These are phyloP conservation scores for Pseudanteris insignis DNA, from an alignment of 2,888 invertebrate species.

Conservation along the genomic window DNA sequence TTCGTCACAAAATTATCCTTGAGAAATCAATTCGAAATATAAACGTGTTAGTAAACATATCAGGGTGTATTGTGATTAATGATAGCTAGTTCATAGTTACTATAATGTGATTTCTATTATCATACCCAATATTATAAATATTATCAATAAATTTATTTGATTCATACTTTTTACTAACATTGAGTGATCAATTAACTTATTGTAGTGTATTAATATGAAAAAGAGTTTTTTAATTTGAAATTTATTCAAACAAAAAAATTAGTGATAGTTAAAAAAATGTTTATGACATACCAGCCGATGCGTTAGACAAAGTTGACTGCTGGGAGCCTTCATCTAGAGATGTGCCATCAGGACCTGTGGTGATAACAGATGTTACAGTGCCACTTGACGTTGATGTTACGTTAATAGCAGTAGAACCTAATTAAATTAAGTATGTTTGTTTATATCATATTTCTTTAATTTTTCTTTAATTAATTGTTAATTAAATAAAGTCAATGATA, in stretches of 20 bases:
- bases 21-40: conserved; percentile 1
- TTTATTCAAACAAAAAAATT: too few species aligned
- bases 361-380: conserved; percentile 86
- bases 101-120: too few species aligned
- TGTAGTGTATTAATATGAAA: too few species aligned
- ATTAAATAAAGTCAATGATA: neutral
- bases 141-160: too few species aligned
- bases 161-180: too few species aligned
- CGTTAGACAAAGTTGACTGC: conserved; percentile 91
- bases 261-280: too few species aligned
- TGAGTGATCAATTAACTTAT: too few species aligned
- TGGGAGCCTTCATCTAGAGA: conserved; percentile 91
- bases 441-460: neutral
- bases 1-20: conserved; percentile 3
- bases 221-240: too few species aligned
- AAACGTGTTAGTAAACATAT: conserved; percentile 9
- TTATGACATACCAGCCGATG: conserved; percentile 89
- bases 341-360: conserved; percentile 90
- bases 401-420: conserved; percentile 64
- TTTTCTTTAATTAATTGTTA: neutral
- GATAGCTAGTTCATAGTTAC: too few species aligned
- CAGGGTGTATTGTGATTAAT: neutral
- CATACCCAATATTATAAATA: too few species aligned
- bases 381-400: conserved; percentile 67
- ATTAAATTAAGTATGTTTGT: neutral